Percentiles rank a stretch among this genome's conserved stretches.
phyloP scores from a whole-genome alignment of 2,797 vertebrate species.

The Knipowitschia caucasica region DNA sequence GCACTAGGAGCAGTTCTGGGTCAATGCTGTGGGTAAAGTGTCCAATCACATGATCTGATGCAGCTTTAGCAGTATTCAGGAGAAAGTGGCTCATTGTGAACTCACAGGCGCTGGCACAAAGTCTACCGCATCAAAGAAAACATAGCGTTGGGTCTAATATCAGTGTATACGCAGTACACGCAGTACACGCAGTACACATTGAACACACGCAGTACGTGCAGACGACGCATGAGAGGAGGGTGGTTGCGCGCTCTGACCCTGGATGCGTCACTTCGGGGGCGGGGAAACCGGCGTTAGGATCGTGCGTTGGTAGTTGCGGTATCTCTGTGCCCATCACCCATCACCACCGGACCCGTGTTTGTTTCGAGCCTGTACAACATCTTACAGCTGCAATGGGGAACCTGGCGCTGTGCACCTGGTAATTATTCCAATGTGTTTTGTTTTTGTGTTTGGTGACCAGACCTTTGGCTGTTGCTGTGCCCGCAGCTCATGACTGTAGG shows the following conservation, averaged over 20 bases:
- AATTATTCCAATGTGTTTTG: slow-evolving; percentile 5
- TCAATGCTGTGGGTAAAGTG: too few species aligned
- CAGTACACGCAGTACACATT: too few species aligned
- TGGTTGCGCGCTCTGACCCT: background rate
- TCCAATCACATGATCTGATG: too few species aligned
- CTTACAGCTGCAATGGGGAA: slow-evolving; percentile 41
- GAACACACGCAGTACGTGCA: background rate
- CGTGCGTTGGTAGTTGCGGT: background rate
- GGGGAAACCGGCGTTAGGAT: background rate
- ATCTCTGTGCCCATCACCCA: background rate
- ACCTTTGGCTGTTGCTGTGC: slow-evolving; percentile 7
- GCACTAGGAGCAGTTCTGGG: too few species aligned
- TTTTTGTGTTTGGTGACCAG: background rate
- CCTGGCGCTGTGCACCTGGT: slow-evolving; percentile 32
- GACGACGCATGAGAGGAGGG: too few species aligned
- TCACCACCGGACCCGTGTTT: background rate
- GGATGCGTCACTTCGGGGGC: background rate
- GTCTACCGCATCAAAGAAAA: too few species aligned
- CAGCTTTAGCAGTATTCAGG: too few species aligned
- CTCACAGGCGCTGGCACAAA: too few species aligned
- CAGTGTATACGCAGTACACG: too few species aligned
- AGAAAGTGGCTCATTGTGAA: too few species aligned
- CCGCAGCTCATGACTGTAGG: background rate
- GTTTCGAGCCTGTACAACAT: background rate
- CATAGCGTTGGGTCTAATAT: too few species aligned